A percentile compares a stretch with the other conserved stretches of the same genome.
Evolutionary conservation across 2,888 invertebrate genomes (phyloP).

Genomic region (Chaetogeoica ovagalla): DNA sequence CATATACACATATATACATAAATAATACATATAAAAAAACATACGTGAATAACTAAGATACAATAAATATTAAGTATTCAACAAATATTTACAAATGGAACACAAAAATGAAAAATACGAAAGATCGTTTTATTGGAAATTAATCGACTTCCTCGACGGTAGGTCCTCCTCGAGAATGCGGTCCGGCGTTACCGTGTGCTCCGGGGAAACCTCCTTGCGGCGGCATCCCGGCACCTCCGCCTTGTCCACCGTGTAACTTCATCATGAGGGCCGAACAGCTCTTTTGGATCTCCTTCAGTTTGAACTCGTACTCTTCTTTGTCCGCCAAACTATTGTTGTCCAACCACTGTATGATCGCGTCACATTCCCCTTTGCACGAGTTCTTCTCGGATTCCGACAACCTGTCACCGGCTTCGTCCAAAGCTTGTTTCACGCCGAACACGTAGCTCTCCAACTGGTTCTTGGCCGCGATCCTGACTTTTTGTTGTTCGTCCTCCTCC

Average conservation of each 20-base stretch:
- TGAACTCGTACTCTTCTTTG: conserved; percentile 61
- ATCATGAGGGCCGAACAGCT: conserved; percentile 56
- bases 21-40: too few species aligned
- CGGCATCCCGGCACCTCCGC: background rate
- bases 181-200: background rate
- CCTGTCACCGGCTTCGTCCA: conserved; percentile 59
- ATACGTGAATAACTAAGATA: too few species aligned
- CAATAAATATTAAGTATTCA: too few species aligned
- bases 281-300: conserved; percentile 60
- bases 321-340: conserved; percentile 62
- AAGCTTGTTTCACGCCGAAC: conserved; percentile 59
- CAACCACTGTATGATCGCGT: conserved; percentile 61
- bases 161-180: background rate
- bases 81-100: too few species aligned
- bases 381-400: conserved; percentile 60
- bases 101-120: too few species aligned
- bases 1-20: too few species aligned
- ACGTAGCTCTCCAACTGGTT: conserved; percentile 61
- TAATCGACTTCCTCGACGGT: background rate
- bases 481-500: conserved; percentile 59
- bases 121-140: background rate
- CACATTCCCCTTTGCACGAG: conserved; percentile 58
- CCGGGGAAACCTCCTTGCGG: background rate
- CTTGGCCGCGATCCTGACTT: conserved; percentile 60
- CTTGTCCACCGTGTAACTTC: conserved; percentile 5